Evolutionary conservation across 2,113 vertebrate genomes (phyloP), one percentile per base, ranked within the genome.

Genomic region (Nipponia nippon): DNA sequence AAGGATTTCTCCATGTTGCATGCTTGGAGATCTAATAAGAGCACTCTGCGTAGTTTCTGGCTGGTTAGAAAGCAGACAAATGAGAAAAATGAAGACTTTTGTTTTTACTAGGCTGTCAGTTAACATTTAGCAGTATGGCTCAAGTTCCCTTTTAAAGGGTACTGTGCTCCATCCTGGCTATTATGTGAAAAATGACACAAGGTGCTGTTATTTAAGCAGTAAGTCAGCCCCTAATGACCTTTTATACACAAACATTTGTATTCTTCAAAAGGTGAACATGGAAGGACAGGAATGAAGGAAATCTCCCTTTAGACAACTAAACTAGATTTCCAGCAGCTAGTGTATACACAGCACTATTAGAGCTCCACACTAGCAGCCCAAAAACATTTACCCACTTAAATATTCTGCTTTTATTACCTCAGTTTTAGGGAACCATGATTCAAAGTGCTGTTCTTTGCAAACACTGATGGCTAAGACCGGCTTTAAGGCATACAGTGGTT

Each of bases 1-100:
- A 87, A 47, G 95, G 95, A 95, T 97, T 97, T 96, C 97, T 97
- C 93, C 46, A 46, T 67, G 47, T 95, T 86, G 95, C 95, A 95
- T 83, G 96, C 96, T 93, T 76, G 73, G 36, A 93, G 94, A 94
- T 90, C 81, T 65, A 87, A 86, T 49, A 77, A 93, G 97, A 95
- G 91, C 89, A 47, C 83, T 96, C 92, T 32, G 87, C 2, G 40
- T 72, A 81, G 89, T 92, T 95, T 75, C 94, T 97, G 96, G 79
- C 95, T 77, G 92, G 52, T 40, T 34, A 61, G 83, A 77, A 90
- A 83, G 89, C 93, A 93, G 92, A 89, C 69, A 81, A 83, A 89
- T 26, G 87, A 90, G 94, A 44, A 49, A 93, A 86, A 86, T 29
- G 30, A 92, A 90, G 87, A 67, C 18, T 90, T 87, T 71, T 92